Conservation (phyloP, 2,113 vertebrate genomes). For the Colaptes auratus region DNA sequence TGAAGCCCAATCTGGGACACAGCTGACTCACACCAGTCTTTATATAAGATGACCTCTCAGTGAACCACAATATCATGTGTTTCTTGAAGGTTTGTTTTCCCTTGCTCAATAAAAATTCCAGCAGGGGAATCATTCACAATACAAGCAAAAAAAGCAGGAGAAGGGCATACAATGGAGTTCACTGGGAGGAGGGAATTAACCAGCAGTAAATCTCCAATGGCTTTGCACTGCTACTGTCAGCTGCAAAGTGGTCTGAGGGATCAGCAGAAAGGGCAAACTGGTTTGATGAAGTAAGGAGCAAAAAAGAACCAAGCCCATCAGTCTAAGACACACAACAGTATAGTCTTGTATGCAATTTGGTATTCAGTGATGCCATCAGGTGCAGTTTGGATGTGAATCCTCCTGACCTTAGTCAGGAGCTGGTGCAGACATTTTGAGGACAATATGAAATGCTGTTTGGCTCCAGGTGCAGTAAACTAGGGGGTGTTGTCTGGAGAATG, state of each 20-base stretch:
- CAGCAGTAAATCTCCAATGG: not conserved
- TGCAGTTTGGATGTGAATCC: not conserved
- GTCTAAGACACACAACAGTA: not conserved
- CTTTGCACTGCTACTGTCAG: not conserved
- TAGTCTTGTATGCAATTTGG: not conserved
- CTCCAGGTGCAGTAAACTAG: not conserved
- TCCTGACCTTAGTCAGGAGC: not conserved
- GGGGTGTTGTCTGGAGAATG: not conserved
- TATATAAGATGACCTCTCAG: not conserved
- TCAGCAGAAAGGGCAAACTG: not conserved
- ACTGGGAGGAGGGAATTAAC: not conserved
- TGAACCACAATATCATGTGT: not conserved
- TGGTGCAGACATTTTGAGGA: not conserved
- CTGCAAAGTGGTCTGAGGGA: not conserved
- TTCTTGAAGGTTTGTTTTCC: conserved; percentile 32
- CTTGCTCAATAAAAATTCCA: conserved; percentile 14
- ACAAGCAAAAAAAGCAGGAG: not conserved
- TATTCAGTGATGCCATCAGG: not conserved
- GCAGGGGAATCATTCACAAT: not conserved
- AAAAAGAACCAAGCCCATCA: not conserved
- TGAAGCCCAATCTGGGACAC: not conserved
- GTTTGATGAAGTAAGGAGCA: not conserved
- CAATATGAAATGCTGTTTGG: not conserved
- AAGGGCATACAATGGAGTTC: conserved; percentile 5
- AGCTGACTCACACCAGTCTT: not conserved